These are phyloP conservation scores for Trematomus bernacchii DNA, from an alignment of 2,797 vertebrate genomes.

Conservation along the genomic window DNA sequence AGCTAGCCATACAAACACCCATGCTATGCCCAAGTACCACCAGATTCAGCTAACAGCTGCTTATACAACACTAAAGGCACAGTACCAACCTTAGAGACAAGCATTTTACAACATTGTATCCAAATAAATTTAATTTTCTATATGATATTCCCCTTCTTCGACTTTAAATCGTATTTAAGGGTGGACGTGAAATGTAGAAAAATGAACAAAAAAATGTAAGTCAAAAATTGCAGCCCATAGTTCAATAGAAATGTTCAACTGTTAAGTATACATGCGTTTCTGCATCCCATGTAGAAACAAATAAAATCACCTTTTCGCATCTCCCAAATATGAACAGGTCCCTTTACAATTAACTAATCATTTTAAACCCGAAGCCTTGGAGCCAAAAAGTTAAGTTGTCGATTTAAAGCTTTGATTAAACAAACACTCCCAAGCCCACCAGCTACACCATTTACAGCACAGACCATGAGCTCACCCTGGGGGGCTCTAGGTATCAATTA, in stretches of 20 bases:
- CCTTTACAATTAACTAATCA: neutral
- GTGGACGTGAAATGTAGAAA: neutral
- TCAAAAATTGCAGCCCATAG: neutral
- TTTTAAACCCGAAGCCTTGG: constrained; percentile 26
- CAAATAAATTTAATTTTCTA: neutral
- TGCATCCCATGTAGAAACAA: neutral
- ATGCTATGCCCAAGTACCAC: neutral
- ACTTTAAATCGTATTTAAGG: neutral
- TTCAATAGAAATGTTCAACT: neutral
- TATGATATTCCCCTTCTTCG: neutral
- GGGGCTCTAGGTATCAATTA: constrained; percentile 69
- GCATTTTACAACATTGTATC: neutral
- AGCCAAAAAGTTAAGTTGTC: constrained; percentile 23
- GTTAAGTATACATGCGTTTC: neutral
- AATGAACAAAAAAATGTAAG: neutral
- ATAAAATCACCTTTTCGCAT: neutral
- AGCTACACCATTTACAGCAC: constrained; percentile 44
- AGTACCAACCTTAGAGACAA: neutral
- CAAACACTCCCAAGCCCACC: constrained; percentile 31
- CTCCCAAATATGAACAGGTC: neutral
- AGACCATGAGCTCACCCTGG: constrained; percentile 42
- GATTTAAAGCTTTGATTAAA: constrained; percentile 32
- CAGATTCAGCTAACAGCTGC: neutral
- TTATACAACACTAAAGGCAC: too few species aligned
- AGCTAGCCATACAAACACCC: neutral